These are phyloP conservation scores for Porites australiensis DNA, from an alignment of 64 coral and sea anemone species.

Conservation along the genomic window DNA sequence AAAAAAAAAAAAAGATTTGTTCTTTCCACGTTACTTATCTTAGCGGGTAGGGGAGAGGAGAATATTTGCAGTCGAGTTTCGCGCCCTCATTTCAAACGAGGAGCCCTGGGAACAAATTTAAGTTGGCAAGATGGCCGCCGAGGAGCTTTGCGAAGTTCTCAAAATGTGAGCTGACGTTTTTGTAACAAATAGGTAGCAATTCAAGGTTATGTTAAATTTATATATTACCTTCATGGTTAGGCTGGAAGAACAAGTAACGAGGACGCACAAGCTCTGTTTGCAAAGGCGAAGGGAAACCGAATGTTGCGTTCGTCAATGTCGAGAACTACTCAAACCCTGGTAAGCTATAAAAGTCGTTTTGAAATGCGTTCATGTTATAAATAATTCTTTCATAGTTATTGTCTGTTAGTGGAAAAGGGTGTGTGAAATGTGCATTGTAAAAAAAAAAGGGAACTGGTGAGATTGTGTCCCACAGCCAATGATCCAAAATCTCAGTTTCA, in stretches of 20 bases:
- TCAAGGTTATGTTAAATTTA: not conserved
- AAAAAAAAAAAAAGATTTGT: too few relatives aligned
- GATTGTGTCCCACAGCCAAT: too few relatives aligned
- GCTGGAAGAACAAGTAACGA: constrained; percentile 18
- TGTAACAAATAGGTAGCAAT: not conserved
- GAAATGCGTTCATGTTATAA: too few relatives aligned
- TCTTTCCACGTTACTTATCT: too few relatives aligned
- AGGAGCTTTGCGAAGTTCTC: not conserved
- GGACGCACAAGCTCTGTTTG: constrained; percentile 15
- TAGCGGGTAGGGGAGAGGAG: too few relatives aligned
- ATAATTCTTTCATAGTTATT: too few relatives aligned
- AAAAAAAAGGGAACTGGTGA: too few relatives aligned
- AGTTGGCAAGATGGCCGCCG: not conserved
- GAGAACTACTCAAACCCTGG: constrained; percentile 29
- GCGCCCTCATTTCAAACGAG: too few relatives aligned
- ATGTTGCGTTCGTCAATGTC: constrained; percentile 33
- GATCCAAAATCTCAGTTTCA: too few relatives aligned
- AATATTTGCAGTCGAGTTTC: too few relatives aligned
- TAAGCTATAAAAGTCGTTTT: not conserved
- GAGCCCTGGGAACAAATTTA: not conserved
- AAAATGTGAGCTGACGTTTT: not conserved
- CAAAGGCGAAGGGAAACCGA: constrained; percentile 29
- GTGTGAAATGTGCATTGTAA: too few relatives aligned
- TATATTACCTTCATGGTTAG: not conserved
- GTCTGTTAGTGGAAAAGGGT: too few relatives aligned